Percentiles rank a stretch among this genome's conserved stretches.
Conservation (phyloP, 2,113 vertebrate genomes). For the Philantomba maxwellii region DNA sequence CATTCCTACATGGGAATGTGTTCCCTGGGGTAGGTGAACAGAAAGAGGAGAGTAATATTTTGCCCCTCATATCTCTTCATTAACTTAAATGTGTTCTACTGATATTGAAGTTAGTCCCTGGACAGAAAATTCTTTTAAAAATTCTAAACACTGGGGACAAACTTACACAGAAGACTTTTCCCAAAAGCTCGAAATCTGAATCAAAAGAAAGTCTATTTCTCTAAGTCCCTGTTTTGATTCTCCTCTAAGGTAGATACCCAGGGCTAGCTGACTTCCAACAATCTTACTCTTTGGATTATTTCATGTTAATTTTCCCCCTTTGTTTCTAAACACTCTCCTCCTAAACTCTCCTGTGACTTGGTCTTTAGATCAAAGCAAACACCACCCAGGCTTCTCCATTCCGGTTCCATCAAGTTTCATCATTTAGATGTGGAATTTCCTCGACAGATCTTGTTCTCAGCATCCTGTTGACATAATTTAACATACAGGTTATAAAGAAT, state of each 20-base stretch:
- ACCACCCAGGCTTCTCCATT: neutral
- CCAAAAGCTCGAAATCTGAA: neutral
- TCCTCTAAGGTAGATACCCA: neutral
- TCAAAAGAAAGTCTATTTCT: neutral
- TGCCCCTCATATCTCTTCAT: neutral
- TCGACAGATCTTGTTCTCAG: conserved; percentile 24
- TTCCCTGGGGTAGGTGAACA: neutral
- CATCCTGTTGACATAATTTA: conserved; percentile 65
- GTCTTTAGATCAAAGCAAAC: conserved; percentile 45
- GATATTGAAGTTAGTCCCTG: neutral
- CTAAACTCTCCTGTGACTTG: neutral
- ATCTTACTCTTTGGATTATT: neutral
- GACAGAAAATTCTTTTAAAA: neutral
- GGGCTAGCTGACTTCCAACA: neutral
- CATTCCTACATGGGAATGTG: conserved; percentile 19
- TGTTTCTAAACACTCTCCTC: neutral
- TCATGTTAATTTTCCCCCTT: neutral
- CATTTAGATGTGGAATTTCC: conserved; percentile 55
- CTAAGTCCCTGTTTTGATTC: neutral
- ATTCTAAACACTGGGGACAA: neutral
- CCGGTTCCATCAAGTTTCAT: conserved; percentile 31
- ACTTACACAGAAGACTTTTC: neutral
- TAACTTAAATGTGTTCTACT: neutral
- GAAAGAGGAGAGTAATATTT: neutral
- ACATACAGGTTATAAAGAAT: conserved; percentile 52